Evolutionary conservation across 2,113 vertebrate genomes (phyloP).

Genomic region (Cardinalis cardinalis): DNA sequence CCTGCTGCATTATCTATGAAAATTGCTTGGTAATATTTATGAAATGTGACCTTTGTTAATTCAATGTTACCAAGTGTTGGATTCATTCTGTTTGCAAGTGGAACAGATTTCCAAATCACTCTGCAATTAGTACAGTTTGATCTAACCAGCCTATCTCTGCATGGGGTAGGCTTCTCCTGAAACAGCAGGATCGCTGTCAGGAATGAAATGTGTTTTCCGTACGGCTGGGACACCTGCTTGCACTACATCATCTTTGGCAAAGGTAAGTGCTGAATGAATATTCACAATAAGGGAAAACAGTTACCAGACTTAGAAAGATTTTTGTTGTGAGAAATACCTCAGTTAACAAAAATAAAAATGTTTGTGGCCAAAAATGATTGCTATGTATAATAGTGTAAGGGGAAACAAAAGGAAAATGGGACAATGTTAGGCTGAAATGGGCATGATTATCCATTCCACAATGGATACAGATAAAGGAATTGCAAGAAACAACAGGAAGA

Average conservation of each 20-base stretch:
- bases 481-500: not conserved
- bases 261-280: constrained; percentile 27
- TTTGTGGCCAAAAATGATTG: not conserved
- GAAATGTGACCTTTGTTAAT: constrained; percentile 64
- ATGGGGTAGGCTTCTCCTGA: constrained; percentile 48
- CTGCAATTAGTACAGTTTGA: constrained; percentile 65
- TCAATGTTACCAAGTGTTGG: constrained; percentile 43
- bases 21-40: constrained; percentile 62
- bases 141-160: constrained; percentile 56
- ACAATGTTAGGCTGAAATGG: not conserved
- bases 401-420: not conserved
- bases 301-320: not conserved
- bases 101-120: constrained; percentile 60
- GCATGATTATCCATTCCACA: not conserved
- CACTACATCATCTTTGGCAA: constrained; percentile 55
- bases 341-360: not conserved
- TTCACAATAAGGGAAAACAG: constrained; percentile 1
- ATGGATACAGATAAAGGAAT: not conserved
- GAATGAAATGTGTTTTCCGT: constrained; percentile 45
- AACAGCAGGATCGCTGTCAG: constrained; percentile 46
- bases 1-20: constrained; percentile 45
- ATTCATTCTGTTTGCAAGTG: constrained; percentile 53
- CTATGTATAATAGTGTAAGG: not conserved
- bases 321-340: not conserved
- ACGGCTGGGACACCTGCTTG: constrained; percentile 46